Conservation (phyloP, 2,113 vertebrate genomes). For the Grammomys surdaster region DNA sequence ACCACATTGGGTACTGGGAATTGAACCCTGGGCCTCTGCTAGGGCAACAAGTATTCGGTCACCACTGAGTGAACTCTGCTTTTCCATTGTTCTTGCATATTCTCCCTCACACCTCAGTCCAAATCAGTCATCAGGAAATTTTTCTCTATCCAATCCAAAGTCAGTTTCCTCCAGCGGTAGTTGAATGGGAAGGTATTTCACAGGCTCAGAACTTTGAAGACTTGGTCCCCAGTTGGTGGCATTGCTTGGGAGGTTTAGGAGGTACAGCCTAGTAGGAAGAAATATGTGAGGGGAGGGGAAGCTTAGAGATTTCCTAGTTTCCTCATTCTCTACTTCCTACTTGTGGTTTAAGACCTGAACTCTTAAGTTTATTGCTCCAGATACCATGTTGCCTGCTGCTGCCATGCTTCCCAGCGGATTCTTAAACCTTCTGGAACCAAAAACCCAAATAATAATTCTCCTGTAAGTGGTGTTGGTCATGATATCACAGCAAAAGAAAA, state of each 20-base stretch:
- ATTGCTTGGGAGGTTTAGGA: not conserved
- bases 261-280: not conserved
- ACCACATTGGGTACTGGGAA: not conserved
- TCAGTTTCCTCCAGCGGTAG: not conserved
- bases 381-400: not conserved
- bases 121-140: constrained; percentile 42
- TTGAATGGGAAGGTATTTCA: not conserved
- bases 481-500: not conserved
- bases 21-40: not conserved
- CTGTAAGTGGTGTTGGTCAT: not conserved
- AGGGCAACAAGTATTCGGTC: not conserved
- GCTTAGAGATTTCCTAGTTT: not conserved
- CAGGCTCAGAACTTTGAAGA: not conserved
- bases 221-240: not conserved
- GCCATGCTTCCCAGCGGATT: not conserved
- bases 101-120: constrained; percentile 36
- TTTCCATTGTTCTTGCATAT: not conserved
- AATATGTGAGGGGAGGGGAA: no score
- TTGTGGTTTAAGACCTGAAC: not conserved
- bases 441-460: not conserved
- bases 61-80: not conserved
- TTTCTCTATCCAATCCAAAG: constrained; percentile 15
- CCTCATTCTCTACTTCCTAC: not conserved
- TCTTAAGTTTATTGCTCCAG: not conserved
- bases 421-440: not conserved